Evolutionary conservation across 2,888 invertebrate species (phyloP).

Genomic region (Acleris cristana): DNA sequence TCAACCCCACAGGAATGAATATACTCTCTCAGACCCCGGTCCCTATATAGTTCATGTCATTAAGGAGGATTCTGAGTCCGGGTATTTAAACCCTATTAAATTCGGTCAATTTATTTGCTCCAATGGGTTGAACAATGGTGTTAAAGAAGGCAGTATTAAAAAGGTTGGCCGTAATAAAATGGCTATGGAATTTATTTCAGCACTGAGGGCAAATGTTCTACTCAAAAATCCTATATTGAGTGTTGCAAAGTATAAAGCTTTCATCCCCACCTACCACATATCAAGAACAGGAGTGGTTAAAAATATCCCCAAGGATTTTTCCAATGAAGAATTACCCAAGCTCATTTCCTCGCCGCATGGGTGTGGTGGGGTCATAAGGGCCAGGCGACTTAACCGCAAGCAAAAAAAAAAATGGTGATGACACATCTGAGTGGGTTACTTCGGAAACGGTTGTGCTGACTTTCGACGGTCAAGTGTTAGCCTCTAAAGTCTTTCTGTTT

Average conservation of each 20-base stretch:
- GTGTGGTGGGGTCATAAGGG: neutral
- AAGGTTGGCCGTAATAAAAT: neutral
- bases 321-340: neutral
- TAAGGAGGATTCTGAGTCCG: neutral
- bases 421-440: neutral
- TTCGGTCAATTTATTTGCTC: neutral
- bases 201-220: neutral
- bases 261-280: neutral
- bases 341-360: neutral
- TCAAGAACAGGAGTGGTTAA: neutral
- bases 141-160: conserved; percentile 1
- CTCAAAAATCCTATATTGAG: neutral
- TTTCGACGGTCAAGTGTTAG: neutral
- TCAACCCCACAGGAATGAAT: neutral
- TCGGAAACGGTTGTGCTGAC: too few relatives aligned
- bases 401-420: neutral
- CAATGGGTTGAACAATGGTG: neutral
- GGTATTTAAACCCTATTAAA: neutral
- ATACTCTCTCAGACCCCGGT: neutral
- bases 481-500: neutral
- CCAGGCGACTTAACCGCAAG: neutral
- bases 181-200: neutral
- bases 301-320: neutral
- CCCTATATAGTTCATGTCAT: neutral
- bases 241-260: neutral